phyloP scores from a whole-genome alignment of 2,113 vertebrate genomes.

The rabbit (Oryctolagus cuniculus) region mOryCun1.1 NC_091436.1:55732001-55732500 shows the following conservation, averaged over 20 bases:
- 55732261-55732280: not conserved
- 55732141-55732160: not conserved
- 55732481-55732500: not conserved
- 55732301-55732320: not conserved
- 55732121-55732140: not conserved
- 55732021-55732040: not conserved
- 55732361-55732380: not conserved
- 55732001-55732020: not conserved
- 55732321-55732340: not conserved
- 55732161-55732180: not conserved
- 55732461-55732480: not conserved
- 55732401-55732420: not conserved
- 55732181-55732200: not conserved
- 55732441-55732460: not conserved
- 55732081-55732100: not conserved
- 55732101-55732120: not conserved
- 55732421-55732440: not conserved
- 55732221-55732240: not conserved
- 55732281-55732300: not conserved
- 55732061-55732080: not conserved
- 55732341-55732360: not conserved
- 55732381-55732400: not conserved
- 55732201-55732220: not conserved
- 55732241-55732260: not conserved
- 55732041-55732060: not conserved